phyloP scores from a whole-genome alignment of 53 echinoderm and acorn worm species.

The Luidia sarsii region DNA sequence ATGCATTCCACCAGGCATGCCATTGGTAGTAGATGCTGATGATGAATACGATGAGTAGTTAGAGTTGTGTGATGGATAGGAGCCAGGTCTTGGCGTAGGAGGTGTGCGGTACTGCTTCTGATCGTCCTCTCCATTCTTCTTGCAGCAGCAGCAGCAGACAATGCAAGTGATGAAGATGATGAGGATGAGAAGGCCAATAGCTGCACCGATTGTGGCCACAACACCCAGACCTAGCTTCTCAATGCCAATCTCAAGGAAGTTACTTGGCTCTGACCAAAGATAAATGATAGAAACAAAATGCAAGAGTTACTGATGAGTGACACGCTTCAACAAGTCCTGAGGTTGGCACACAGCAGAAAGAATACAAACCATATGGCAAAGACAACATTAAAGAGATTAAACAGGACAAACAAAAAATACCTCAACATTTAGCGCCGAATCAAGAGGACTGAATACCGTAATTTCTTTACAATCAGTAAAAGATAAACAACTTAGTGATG shows the following conservation, averaged over 20 bases:
- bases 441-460: no score
- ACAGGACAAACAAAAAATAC: no score
- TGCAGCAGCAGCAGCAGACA: slow-evolving; percentile 84
- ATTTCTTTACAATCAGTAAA: no score
- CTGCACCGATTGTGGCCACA: slow-evolving; percentile 79
- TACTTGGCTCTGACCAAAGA: slow-evolving; percentile 53
- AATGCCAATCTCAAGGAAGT: slow-evolving; percentile 67
- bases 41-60: slow-evolving; percentile 93
- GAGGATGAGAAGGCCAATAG: slow-evolving; percentile 71
- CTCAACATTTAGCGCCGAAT: no score
- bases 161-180: slow-evolving; percentile 80
- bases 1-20: slow-evolving; percentile 74
- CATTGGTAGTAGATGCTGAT: slow-evolving; percentile 64
- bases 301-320: no score
- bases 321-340: no score
- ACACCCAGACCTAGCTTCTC: slow-evolving; percentile 73
- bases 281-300: not conserved
- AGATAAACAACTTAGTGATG: no score
- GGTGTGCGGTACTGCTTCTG: slow-evolving; percentile 81
- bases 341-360: no score
- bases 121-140: slow-evolving; percentile 55
- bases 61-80: slow-evolving; percentile 90
- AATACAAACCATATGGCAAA: no score
- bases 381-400: no score
- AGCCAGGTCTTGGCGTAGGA: slow-evolving; percentile 81